These are phyloP conservation scores for Ophioninae sp. DNA, from an alignment of 2,888 invertebrate species.

Conservation along the genomic window DNA sequence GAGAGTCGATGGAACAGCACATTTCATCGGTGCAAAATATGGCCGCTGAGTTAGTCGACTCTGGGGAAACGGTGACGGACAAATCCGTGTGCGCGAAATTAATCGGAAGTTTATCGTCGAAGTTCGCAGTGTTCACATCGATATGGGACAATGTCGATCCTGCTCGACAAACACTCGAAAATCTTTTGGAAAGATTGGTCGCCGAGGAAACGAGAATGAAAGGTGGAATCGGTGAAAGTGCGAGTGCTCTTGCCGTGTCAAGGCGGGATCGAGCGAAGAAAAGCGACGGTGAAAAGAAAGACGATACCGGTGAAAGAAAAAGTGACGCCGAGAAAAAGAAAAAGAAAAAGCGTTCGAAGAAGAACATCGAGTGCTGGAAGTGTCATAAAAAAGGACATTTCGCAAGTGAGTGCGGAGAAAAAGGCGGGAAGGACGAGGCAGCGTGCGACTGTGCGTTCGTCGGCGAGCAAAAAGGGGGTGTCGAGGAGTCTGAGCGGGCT, in stretches of 20 bases:
- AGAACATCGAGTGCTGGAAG: constrained; percentile 39
- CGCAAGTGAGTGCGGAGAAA: constrained; percentile 49
- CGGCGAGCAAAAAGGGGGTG: constrained; percentile 40
- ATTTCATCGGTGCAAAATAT: constrained; percentile 54
- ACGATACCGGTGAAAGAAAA: constrained; percentile 9
- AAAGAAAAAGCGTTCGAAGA: constrained; percentile 35
- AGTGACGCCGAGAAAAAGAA: constrained; percentile 28
- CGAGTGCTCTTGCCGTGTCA: constrained; percentile 32
- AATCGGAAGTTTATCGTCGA: constrained; percentile 42
- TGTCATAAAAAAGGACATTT: too few species aligned
- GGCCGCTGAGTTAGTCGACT: constrained; percentile 39
- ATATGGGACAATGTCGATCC: constrained; percentile 40
- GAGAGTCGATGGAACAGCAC: constrained; percentile 51
- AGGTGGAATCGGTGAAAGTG: constrained; percentile 23
- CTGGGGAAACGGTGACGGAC: constrained; percentile 41
- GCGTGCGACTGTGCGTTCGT: constrained; percentile 51
- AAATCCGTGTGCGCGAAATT: constrained; percentile 37
- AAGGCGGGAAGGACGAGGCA: constrained; percentile 31
- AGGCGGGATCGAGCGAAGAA: constrained; percentile 24
- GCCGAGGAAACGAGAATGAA: constrained; percentile 42
- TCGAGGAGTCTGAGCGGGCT: constrained; percentile 39
- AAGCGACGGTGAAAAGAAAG: constrained; percentile 21
- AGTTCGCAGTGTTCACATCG: constrained; percentile 29
- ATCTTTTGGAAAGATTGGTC: constrained; percentile 45
- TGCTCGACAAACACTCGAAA: constrained; percentile 43